Evolutionary conservation across 2,113 vertebrate genomes (phyloP), one percentile per base, ranked within the genome.

Genomic region (Perca fluviatilis): DNA sequence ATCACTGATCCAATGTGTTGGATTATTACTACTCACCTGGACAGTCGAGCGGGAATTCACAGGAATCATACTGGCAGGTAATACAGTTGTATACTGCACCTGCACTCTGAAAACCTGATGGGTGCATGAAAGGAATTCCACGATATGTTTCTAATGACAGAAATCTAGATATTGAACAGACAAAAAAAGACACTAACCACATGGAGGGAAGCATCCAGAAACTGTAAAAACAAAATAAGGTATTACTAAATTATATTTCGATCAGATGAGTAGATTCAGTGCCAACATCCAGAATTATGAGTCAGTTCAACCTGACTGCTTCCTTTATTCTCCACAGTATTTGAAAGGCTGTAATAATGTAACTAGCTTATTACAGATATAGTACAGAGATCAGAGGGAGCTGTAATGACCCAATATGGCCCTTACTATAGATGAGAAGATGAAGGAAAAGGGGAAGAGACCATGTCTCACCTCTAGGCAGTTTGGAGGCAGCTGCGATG

Each of bases 401-500:
- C 78, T 70, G 56, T 80, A 89, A 92, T 92, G 70, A 88, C 80
- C 80, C 77, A 79, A 85, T 86, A 64, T 84, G 40, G 74, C 86
- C 74, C 64, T 83, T 18, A 65, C 66, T 84, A 77, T 57, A 80
- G 81, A 89, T 84, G 77, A 89, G 85, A 85, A 90, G 89, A 90
- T 89, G 88, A 86, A 91, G 80, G 80, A 74, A 84, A 82, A 82
- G 49, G 57, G 66, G 61, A 74, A 71, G 84, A 77, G 72, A 82
- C 67, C 46, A n/a, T 69, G 69, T 91, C 92, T 94, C 90, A 95
- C 95, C 95, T 94, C 91, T 89, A 86, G 95, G 95, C 93, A 95
- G 89, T 91, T 91, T 90, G 79, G 90, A 94, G 82, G 94, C 95
- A 82, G 83, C 88, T 69, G 81, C 85, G 36, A 93, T 91, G 85